Evolutionary conservation across 2,888 invertebrate genomes (phyloP).

Genomic region (Nasonovia ribisnigri): DNA sequence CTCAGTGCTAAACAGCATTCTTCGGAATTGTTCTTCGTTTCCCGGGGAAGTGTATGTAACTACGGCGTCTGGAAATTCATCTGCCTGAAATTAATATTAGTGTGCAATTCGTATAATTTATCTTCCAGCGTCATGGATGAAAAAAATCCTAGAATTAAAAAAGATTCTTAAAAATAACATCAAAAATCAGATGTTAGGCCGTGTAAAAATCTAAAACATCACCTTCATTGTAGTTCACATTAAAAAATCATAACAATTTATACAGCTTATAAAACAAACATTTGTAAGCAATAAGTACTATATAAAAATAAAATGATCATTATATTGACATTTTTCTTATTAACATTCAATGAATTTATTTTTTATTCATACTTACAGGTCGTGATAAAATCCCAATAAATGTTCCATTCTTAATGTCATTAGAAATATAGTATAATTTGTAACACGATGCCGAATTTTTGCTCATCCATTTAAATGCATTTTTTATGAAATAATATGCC

Average conservation of each 20-base stretch:
- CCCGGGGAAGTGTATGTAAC: conserved; percentile 57
- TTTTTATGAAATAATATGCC: conserved; percentile 59
- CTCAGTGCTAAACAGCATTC: conserved; percentile 11
- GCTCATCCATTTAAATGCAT: conserved; percentile 45
- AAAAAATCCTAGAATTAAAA: conserved; percentile 57
- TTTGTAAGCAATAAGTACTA: not conserved
- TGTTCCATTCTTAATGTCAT: conserved; percentile 50
- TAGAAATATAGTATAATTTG: conserved; percentile 33
- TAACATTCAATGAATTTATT: not conserved
- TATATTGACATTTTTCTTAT: not conserved
- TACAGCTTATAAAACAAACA: not conserved
- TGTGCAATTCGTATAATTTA: conserved; percentile 50
- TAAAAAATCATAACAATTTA: conserved; percentile 1
- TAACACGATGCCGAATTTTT: conserved; percentile 28
- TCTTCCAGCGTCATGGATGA: conserved; percentile 33
- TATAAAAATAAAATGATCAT: conserved; percentile 15
- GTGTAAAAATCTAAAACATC: not conserved
- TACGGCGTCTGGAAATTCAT: conserved; percentile 41
- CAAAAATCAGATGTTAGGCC: not conserved
- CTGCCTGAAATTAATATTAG: conserved; percentile 61
- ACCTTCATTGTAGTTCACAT: not conserved
- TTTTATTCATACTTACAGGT: conserved; percentile 33
- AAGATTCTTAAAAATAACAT: conserved; percentile 22
- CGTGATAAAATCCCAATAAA: conserved; percentile 52
- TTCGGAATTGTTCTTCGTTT: conserved; percentile 53